Conservation (phyloP, 2,797 vertebrate genomes). For the Cirrhinus mrigala region DNA sequence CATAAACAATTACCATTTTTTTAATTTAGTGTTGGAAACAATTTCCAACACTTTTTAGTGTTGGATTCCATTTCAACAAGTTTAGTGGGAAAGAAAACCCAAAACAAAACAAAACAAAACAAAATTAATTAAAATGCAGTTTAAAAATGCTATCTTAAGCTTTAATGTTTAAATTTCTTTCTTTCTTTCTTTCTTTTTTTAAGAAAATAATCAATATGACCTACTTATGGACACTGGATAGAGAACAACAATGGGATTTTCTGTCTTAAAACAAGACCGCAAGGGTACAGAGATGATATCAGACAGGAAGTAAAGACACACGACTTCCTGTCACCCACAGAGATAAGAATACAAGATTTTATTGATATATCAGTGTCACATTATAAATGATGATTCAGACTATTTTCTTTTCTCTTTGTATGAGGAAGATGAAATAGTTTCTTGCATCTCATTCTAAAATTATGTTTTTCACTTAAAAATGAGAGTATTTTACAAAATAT, state of each 20-base stretch:
- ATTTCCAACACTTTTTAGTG: too few species aligned
- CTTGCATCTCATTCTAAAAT: neutral
- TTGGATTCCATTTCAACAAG: too few species aligned
- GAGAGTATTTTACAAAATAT: too few species aligned
- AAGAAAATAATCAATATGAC: neutral
- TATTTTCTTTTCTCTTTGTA: neutral
- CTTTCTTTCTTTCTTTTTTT: too few species aligned
- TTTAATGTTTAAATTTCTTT: too few species aligned
- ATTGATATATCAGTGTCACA: neutral
- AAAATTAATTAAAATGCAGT: too few species aligned
- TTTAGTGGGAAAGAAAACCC: too few species aligned
- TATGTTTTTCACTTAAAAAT: too few species aligned
- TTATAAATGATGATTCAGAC: neutral
- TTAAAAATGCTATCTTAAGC: too few species aligned
- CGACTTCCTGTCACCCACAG: constrained; percentile 3
- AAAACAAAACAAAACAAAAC: too few species aligned
- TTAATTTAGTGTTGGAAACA: too few species aligned
- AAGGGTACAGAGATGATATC: constrained; percentile 44
- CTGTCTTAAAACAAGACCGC: constrained; percentile 15
- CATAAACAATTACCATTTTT: too few species aligned
- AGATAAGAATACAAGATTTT: neutral
- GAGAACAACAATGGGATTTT: neutral
- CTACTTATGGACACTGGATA: neutral
- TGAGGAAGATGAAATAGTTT: neutral
- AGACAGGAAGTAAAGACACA: constrained; percentile 38